Evolutionary conservation across 2,888 invertebrate species (phyloP).

Genomic region (Liopterus haemorrhoidalis): DNA sequence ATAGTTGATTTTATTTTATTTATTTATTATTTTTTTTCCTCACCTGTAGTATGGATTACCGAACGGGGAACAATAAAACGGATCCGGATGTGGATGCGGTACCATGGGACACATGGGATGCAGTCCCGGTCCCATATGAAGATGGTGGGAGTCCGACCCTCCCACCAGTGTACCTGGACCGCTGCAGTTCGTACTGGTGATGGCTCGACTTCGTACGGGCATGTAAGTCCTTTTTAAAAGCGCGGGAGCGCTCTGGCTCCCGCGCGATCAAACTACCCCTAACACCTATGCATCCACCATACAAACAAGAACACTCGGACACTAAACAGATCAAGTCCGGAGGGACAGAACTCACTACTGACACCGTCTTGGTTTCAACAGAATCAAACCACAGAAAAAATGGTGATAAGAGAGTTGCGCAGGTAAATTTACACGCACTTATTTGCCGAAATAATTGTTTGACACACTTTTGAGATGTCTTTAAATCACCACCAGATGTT

Average conservation of each 20-base stretch:
- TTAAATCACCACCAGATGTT: no score
- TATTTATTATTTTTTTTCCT: no score
- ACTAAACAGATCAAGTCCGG: neutral
- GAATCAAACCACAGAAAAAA: no score
- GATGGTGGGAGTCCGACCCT: conserved; percentile 41
- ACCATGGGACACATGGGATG: conserved; percentile 42
- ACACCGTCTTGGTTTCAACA: no score
- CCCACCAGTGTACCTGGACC: conserved; percentile 29
- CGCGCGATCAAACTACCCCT: conserved; percentile 7
- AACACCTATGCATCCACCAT: conserved; percentile 4
- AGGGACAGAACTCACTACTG: neutral
- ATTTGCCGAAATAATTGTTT: no score
- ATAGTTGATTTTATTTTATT: no score
- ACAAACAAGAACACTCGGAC: neutral
- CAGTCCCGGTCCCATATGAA: conserved; percentile 42
- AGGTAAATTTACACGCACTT: no score
- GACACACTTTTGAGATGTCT: no score
- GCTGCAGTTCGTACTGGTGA: conserved; percentile 31
- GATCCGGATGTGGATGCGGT: conserved; percentile 46
- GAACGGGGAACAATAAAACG: conserved; percentile 56
- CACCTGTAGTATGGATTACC: conserved; percentile 56
- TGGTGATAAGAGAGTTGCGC: no score
- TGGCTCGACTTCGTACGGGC: conserved; percentile 30
- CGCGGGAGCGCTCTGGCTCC: conserved; percentile 2
- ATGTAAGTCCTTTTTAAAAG: conserved; percentile 16